Evolutionary conservation across 2,888 invertebrate species (phyloP).

Genomic region (Catocala nupta): DNA sequence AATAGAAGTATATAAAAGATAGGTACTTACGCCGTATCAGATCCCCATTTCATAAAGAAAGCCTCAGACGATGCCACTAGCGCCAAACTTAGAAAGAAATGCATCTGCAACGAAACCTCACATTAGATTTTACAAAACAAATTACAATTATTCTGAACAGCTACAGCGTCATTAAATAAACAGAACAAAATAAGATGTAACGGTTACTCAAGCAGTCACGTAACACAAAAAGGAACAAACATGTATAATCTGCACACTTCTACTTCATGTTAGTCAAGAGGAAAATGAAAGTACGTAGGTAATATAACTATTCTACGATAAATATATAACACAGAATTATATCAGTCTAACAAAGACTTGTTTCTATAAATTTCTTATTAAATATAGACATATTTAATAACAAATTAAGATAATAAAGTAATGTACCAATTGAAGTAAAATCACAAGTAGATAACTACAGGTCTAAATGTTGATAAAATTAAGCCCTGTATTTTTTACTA

Average conservation of each 20-base stretch:
- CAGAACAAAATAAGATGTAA: conserved; percentile 19
- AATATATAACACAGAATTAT: neutral
- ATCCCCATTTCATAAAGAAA: conserved; percentile 86
- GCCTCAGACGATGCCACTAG: conserved; percentile 79
- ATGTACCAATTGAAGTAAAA: no score
- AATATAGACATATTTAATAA: no score
- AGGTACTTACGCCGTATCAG: conserved; percentile 81
- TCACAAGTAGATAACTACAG: no score
- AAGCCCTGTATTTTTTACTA: no score
- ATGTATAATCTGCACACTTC: conserved; percentile 33
- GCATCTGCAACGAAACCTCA: conserved; percentile 72
- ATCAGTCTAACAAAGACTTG: no score
- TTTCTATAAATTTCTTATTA: no score
- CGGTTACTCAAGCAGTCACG: conserved; percentile 32
- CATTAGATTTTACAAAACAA: conserved; percentile 20
- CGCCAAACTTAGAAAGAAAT: conserved; percentile 71
- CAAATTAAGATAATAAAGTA: no score
- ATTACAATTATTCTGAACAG: conserved; percentile 3
- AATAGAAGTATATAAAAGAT: conserved; percentile 10
- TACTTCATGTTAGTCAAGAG: conserved; percentile 36
- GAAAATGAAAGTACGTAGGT: conserved; percentile 42
- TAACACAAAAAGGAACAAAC: conserved; percentile 28
- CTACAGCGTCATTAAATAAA: conserved; percentile 19
- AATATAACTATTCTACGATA: conserved; percentile 7
- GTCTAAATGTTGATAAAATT: no score